phyloP scores from a whole-genome alignment of 2,888 invertebrate genomes.

The Onthophagus sagittarius region DNA sequence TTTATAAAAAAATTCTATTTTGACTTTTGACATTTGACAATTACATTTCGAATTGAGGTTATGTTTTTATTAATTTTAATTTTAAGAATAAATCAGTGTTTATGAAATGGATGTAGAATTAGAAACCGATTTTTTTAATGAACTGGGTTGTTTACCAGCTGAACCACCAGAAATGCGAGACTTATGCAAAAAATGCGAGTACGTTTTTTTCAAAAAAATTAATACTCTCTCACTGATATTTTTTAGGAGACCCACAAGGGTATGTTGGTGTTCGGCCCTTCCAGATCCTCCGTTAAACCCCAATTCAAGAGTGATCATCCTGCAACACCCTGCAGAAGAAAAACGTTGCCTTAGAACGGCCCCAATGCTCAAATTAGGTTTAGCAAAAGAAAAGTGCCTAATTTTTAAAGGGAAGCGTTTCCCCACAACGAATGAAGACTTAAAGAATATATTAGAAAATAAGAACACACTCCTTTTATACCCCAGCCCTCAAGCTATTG shows the following conservation, averaged over 20 bases:
- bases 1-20: too few species aligned
- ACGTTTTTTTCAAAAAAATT: slow-evolving; percentile 40
- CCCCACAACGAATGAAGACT: slow-evolving; percentile 55
- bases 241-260: slow-evolving; percentile 71
- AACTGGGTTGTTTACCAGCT: slow-evolving; percentile 68
- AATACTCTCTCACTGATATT: not conserved
- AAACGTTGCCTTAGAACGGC: slow-evolving; percentile 85
- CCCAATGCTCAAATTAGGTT: slow-evolving; percentile 78
- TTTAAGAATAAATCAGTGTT: too few species aligned
- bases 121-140: slow-evolving; percentile 58
- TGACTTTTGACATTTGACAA: too few species aligned
- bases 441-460: slow-evolving; percentile 63
- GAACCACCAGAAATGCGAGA: slow-evolving; percentile 74
- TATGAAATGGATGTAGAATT: too few species aligned
- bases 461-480: slow-evolving; percentile 74
- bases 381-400: slow-evolving; percentile 71
- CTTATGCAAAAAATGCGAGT: slow-evolving; percentile 72
- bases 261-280: slow-evolving; percentile 88
- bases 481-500: slow-evolving; percentile 71
- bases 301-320: slow-evolving; percentile 68
- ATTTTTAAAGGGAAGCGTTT: slow-evolving; percentile 82
- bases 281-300: slow-evolving; percentile 68
- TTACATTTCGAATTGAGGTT: too few species aligned
- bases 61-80: too few species aligned
- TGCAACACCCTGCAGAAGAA: slow-evolving; percentile 93